A percentile compares a stretch with the other conserved stretches of the same genome.
These are phyloP conservation scores for Sinosuthora webbiana DNA, from an alignment of 2,113 vertebrate species.

Conservation along the genomic window DNA sequence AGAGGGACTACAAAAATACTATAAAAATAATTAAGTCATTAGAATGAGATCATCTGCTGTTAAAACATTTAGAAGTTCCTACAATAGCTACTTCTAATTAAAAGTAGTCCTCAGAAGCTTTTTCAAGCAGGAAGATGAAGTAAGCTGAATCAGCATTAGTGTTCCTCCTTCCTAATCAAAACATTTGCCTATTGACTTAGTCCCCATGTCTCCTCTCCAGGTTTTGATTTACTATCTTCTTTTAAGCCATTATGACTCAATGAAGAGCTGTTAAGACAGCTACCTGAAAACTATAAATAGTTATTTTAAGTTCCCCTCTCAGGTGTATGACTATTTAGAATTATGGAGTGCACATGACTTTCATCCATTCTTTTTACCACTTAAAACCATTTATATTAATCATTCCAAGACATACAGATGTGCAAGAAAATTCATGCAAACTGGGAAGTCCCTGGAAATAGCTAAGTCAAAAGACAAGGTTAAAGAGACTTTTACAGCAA, in stretches of 20 bases:
- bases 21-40: background rate
- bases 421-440: background rate
- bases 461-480: background rate
- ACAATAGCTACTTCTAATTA: background rate
- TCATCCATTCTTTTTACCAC: background rate
- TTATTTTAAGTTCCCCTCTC: background rate
- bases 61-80: background rate
- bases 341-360: background rate
- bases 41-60: background rate
- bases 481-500: background rate
- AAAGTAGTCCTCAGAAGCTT: background rate
- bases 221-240: background rate
- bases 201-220: background rate
- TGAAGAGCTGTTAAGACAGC: background rate
- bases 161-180: background rate
- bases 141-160: background rate
- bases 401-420: background rate
- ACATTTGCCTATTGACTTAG: background rate
- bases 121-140: background rate
- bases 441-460: background rate
- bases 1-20: background rate
- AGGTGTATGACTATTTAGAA: background rate
- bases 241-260: background rate
- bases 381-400: background rate
- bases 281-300: background rate